These are phyloP conservation scores for Campylorhamphus procurvoides DNA, from an alignment of 2,113 vertebrate genomes.

Conservation along the genomic window DNA sequence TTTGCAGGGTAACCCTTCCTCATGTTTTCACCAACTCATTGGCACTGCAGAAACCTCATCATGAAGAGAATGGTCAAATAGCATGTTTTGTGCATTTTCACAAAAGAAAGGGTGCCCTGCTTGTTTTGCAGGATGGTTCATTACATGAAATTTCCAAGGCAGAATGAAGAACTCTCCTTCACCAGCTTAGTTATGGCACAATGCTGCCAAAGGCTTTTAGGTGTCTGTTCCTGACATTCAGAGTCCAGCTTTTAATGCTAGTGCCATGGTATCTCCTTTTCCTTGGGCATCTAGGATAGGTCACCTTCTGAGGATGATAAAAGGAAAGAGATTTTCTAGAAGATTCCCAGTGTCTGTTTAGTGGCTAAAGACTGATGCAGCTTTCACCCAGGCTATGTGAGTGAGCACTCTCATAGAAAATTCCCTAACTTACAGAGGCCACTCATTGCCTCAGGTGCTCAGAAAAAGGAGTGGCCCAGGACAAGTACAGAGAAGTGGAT, in stretches of 20 bases:
- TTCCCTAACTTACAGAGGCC: neutral
- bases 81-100: neutral
- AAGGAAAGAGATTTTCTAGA: neutral
- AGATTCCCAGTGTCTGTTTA: neutral
- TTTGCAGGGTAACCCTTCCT: neutral
- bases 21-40: neutral
- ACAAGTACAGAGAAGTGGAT: neutral
- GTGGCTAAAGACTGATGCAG: neutral
- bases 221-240: neutral
- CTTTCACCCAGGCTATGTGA: neutral
- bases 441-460: accelerated
- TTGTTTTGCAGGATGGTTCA: neutral
- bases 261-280: neutral
- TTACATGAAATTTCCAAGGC: neutral
- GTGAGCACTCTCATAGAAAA: neutral
- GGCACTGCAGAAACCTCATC: neutral
- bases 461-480: neutral
- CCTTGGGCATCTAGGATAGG: neutral
- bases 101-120: neutral
- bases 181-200: neutral
- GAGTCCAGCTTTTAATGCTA: neutral
- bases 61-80: neutral
- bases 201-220: neutral
- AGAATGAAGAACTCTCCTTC: neutral
- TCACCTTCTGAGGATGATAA: neutral